Conservation (phyloP, 2,113 vertebrate species). For the Craseonycteris thonglongyai region DNA sequence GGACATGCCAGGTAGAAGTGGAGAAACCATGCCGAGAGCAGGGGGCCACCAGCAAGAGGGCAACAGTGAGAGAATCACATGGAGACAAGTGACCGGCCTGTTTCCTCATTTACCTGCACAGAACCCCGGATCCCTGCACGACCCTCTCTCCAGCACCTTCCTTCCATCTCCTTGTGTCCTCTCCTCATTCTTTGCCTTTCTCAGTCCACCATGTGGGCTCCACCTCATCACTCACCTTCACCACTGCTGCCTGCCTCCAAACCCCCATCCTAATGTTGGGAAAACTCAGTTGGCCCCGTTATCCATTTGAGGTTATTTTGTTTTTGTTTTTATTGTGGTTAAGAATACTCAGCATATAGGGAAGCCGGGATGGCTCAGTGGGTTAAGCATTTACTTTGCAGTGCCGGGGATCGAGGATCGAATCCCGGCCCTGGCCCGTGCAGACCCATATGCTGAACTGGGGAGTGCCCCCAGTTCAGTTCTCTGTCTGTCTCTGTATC, state of each 20-base stretch:
- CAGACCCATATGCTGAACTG: no score
- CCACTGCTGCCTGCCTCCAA: background rate
- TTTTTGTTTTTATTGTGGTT: background rate
- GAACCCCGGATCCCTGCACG: background rate
- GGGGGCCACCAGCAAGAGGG: background rate
- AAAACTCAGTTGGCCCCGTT: background rate
- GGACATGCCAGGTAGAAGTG: background rate
- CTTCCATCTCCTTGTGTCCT: background rate
- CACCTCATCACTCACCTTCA: background rate
- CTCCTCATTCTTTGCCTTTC: background rate
- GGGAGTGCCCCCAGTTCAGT: no score
- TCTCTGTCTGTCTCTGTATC: no score
- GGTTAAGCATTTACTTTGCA: no score
- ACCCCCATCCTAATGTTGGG: background rate
- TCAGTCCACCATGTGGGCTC: background rate
- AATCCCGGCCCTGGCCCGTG: no score
- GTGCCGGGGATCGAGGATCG: no score
- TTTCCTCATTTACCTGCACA: rapidly evolving
- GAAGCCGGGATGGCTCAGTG: no score
- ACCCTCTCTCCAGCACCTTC: background rate
- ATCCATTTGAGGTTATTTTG: background rate
- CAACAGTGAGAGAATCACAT: background rate
- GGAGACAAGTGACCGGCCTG: background rate
- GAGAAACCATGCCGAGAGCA: background rate
- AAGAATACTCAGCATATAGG: background rate